A percentile compares a stretch with the other conserved stretches of the same genome.
These are phyloP conservation scores for Heteromurus nitidus DNA, from an alignment of 2,888 invertebrate genomes.

Conservation along the genomic window DNA sequence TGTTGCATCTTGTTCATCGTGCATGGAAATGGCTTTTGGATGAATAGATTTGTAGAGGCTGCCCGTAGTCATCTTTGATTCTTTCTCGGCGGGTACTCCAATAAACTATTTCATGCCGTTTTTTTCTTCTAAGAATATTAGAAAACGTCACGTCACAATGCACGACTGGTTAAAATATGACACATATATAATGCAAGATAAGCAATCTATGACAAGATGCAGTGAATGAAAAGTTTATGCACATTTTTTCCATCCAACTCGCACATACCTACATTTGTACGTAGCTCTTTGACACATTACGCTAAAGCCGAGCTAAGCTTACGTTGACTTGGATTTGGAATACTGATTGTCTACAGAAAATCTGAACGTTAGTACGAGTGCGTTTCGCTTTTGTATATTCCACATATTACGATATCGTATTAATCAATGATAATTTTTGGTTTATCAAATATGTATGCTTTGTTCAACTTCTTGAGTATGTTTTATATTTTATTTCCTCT, in stretches of 20 bases:
- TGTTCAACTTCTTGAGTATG: too few relatives aligned
- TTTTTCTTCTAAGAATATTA: conserved; percentile 39
- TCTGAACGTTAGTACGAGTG: too few relatives aligned
- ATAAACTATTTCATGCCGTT: conserved; percentile 63
- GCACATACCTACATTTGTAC: neutral
- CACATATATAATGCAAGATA: conserved; percentile 59
- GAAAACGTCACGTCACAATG: conserved; percentile 61
- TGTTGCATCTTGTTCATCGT: conserved; percentile 44
- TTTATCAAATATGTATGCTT: too few relatives aligned
- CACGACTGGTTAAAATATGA: conserved; percentile 63
- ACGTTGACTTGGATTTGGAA: too few relatives aligned
- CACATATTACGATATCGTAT: too few relatives aligned
- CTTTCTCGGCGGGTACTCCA: conserved; percentile 57
- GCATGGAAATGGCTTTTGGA: conserved; percentile 58
- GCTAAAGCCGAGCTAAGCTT: too few relatives aligned
- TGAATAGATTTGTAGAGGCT: conserved; percentile 61
- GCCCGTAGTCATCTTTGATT: conserved; percentile 64
- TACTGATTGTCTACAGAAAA: too few relatives aligned
- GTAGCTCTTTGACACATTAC: too few relatives aligned
- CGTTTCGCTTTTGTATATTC: too few relatives aligned
- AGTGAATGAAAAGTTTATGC: conserved; percentile 28
- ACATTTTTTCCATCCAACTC: neutral
- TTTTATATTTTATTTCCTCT: too few relatives aligned
- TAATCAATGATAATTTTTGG: too few relatives aligned
- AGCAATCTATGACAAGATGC: conserved; percentile 61